Conservation (phyloP, 2,797 vertebrate genomes). For the Xenentodon cancila region DNA sequence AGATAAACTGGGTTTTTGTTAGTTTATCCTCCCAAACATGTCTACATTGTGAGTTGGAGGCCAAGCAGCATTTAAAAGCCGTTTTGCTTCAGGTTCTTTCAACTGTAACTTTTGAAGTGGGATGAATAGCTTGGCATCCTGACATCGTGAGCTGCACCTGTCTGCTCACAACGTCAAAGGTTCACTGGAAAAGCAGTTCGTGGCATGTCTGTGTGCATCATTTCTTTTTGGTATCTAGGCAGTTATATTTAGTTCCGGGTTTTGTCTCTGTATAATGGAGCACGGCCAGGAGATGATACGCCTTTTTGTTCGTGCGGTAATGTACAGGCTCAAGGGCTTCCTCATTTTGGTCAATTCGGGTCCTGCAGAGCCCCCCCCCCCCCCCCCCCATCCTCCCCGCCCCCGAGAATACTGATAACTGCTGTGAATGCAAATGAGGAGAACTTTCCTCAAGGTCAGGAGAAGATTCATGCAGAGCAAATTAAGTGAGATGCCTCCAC, state of each 20-base stretch:
- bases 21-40: slow-evolving; percentile 6
- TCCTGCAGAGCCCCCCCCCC: slow-evolving; percentile 28
- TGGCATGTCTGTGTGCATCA: slow-evolving; percentile 43
- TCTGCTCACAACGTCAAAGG: slow-evolving; percentile 29
- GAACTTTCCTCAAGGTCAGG: slow-evolving; percentile 69
- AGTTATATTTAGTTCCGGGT: slow-evolving; percentile 60
- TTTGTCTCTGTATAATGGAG: slow-evolving; percentile 65
- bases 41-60: too few species aligned
- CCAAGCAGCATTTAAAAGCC: too few species aligned
- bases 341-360: slow-evolving; percentile 44
- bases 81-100: too few species aligned
- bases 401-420: slow-evolving; percentile 59
- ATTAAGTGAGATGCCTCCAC: slow-evolving; percentile 56
- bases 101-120: slow-evolving; percentile 29
- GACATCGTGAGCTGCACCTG: slow-evolving; percentile 9
- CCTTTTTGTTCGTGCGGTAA: slow-evolving; percentile 45
- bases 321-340: slow-evolving; percentile 55
- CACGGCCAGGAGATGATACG: slow-evolving; percentile 55
- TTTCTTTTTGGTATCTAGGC: slow-evolving; percentile 44
- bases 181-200: slow-evolving; percentile 13
- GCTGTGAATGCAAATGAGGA: slow-evolving; percentile 68
- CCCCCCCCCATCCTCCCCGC: slow-evolving; percentile 15
- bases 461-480: slow-evolving; percentile 62
- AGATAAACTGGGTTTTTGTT: too few species aligned
- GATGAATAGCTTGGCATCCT: slow-evolving; percentile 37